Conservation (phyloP, 2,113 vertebrate species). For the Petrocephalus zakoni region DNA sequence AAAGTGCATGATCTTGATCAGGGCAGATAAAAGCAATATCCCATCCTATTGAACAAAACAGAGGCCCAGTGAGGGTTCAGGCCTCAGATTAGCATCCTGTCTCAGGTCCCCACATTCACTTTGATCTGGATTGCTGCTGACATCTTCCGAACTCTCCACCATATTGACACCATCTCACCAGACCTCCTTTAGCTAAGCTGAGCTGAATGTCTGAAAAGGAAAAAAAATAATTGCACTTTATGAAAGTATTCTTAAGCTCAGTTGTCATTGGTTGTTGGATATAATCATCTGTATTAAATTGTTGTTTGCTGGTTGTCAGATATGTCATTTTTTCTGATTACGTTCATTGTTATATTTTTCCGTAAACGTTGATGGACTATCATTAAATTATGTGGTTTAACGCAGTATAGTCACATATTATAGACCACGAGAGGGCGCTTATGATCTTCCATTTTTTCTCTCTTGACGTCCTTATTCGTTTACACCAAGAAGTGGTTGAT, state of each 20-base stretch:
- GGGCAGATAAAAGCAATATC: slow-evolving; percentile 1
- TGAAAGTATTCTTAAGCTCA: neutral
- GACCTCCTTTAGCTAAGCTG: neutral
- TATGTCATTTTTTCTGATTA: neutral
- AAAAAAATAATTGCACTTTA: neutral
- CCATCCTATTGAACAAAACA: neutral
- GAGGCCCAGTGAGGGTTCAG: neutral
- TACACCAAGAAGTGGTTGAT: neutral
- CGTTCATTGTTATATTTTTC: neutral
- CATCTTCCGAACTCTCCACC: neutral
- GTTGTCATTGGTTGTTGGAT: neutral
- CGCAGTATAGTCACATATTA: neutral
- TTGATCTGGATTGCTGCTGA: slow-evolving; percentile 12
- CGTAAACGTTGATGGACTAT: neutral
- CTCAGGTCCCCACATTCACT: neutral
- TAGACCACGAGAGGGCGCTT: slow-evolving; percentile 58
- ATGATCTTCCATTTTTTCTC: slow-evolving; percentile 35
- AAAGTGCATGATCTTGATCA: slow-evolving; percentile 18
- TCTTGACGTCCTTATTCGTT: neutral
- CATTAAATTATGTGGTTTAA: neutral
- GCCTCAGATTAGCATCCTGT: neutral
- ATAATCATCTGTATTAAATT: neutral
- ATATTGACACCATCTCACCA: neutral
- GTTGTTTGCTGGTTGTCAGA: neutral
- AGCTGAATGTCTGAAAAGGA: neutral